Conservation (phyloP, 2,888 invertebrate species). For the Eupithecia vulgata region DNA sequence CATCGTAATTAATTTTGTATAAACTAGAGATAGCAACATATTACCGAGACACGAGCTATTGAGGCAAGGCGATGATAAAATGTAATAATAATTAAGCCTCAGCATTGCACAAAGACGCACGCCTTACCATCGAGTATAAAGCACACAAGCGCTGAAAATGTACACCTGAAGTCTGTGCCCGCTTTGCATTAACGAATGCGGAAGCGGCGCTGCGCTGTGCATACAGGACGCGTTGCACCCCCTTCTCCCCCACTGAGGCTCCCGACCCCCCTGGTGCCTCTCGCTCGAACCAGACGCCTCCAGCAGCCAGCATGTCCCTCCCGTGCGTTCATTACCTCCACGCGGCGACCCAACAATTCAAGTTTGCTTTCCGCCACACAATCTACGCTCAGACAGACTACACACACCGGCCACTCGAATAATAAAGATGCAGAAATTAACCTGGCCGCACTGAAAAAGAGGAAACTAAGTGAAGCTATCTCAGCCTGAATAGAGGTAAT, state of each 20-base stretch:
- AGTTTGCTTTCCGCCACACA: slow-evolving; percentile 83
- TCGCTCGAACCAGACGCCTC: slow-evolving; percentile 77
- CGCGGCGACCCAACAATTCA: slow-evolving; percentile 79
- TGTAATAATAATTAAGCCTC: slow-evolving; percentile 79
- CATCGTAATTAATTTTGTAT: slow-evolving; percentile 49
- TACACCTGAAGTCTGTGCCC: slow-evolving; percentile 83
- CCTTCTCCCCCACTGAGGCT: slow-evolving; percentile 46
- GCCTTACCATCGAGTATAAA: slow-evolving; percentile 79
- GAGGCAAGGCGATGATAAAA: slow-evolving; percentile 71
- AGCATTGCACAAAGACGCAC: slow-evolving; percentile 78
- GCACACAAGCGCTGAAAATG: slow-evolving; percentile 82
- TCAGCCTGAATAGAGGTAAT: slow-evolving; percentile 80
- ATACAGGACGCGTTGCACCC: slow-evolving; percentile 80
- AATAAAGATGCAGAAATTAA: slow-evolving; percentile 84
- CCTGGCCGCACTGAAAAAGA: slow-evolving; percentile 78
- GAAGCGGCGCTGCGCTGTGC: slow-evolving; percentile 82
- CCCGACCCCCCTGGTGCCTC: slow-evolving; percentile 58
- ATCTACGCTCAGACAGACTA: slow-evolving; percentile 80
- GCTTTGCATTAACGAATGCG: slow-evolving; percentile 85
- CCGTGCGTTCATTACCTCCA: slow-evolving; percentile 83
- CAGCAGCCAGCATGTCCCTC: slow-evolving; percentile 75
- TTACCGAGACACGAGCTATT: slow-evolving; percentile 53
- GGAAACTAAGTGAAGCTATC: slow-evolving; percentile 84
- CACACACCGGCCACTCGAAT: slow-evolving; percentile 80
- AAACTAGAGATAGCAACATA: slow-evolving; percentile 46